Base-by-base conservation (phyloP, 2,797 vertebrate species). In the Sebastes itinus region DNA sequence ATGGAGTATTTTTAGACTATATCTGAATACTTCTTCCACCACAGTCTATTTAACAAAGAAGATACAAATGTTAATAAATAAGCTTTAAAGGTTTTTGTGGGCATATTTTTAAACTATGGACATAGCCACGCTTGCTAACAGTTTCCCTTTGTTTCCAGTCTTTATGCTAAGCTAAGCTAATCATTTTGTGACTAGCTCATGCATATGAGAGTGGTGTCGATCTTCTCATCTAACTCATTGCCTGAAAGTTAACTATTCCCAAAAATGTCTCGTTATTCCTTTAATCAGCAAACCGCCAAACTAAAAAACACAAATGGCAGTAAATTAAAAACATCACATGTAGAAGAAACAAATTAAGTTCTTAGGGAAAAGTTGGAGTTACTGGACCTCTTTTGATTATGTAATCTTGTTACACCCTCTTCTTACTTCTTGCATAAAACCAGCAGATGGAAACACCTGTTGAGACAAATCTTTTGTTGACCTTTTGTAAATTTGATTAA, bases 371-470 rank as follows among this genome's bases (percentile, higher is more conserved):
- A 22, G 5, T 14, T 75, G 22, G 33, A 35, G 23, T 72, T 16
- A 30, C 42, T 18, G 10, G 13, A 42, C 23, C 49, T 32, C 32
- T 68, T 62, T 67, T 38, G n/a, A 62, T 67, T 27, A 68, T 13
- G 75, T 69, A 61, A 74, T 64, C 18, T 52, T 52, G 61, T 69
- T 77, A 68, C 62, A 52, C 38, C 33, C 55, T 30, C 28, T 38
- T 63, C 11, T n/a, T 22, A 22, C 60, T 27, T 25, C 42, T 69
- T 78, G 52, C 4, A 16, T 61, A 42, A 80, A 78, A 52, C 6
- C 38, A 74, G 52, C 30, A 33, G 67, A 70, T 72, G 42, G 12
- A 73, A 67, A 79, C 78, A 78, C 33, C 60, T 68, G 22, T 54
- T 67, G 22, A 77, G 62, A 46, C 38, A 20, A 22, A 33, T 4